Evolutionary conservation across 1,140 invertebrate genomes (phyloP).

Genomic region (Zaprionus kolodkinae): DNA sequence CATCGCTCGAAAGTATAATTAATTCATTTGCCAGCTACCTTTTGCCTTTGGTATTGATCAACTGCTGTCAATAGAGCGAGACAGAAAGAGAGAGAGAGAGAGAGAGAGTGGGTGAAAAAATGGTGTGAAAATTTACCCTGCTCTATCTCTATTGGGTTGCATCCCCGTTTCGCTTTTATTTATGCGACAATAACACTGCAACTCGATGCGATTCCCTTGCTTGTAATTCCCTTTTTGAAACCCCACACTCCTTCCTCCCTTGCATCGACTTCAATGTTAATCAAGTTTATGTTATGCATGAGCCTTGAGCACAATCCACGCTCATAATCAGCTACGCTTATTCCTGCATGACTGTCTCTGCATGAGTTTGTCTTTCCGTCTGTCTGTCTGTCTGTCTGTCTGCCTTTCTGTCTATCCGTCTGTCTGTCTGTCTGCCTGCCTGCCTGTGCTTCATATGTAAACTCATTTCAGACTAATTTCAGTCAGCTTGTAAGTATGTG

Average conservation of each 20-base stretch:
- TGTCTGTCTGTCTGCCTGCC: neutral
- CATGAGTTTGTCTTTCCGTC: neutral
- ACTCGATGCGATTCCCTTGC: neutral
- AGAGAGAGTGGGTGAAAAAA: neutral
- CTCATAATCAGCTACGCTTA: slow-evolving; percentile 65
- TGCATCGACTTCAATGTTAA: slow-evolving; percentile 45
- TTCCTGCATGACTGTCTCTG: neutral
- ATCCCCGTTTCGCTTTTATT: slow-evolving; percentile 50
- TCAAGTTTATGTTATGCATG: slow-evolving; percentile 68
- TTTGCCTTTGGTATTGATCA: slow-evolving; percentile 33
- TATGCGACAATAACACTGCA: slow-evolving; percentile 56
- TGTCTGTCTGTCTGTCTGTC: neutral
- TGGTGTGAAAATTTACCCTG: neutral
- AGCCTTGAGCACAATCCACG: slow-evolving; percentile 27
- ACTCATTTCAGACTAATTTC: slow-evolving; percentile 64
- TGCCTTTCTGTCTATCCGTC: neutral
- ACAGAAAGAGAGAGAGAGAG: no score
- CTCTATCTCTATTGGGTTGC: neutral
- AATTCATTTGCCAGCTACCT: slow-evolving; percentile 47
- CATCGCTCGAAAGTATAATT: slow-evolving; percentile 43
- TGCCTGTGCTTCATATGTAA: slow-evolving; percentile 42
- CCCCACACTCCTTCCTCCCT: neutral
- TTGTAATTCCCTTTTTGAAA: neutral
- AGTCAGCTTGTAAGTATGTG: slow-evolving; percentile 42
- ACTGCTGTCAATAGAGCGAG: slow-evolving; percentile 2